phyloP scores from a whole-genome alignment of 2,797 vertebrate genomes.

The Tadarida brasiliensis region DNA sequence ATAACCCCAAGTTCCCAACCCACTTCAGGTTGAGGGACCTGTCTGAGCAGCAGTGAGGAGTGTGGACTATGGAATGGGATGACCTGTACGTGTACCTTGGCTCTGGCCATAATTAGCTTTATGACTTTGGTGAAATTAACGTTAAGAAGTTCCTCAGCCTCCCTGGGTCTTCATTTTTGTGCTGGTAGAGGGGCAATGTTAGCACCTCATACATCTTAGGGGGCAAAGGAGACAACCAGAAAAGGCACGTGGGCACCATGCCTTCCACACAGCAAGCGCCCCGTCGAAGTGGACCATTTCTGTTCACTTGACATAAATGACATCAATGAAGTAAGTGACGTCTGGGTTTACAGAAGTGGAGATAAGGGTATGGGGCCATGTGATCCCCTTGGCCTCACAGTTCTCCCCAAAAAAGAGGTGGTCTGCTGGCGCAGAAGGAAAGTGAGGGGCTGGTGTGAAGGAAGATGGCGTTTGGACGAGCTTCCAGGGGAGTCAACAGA shows the following conservation, averaged over 20 bases:
- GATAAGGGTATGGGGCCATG: neutral
- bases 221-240: neutral
- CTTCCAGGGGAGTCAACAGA: neutral
- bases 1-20: neutral
- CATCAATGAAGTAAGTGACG: neutral
- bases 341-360: neutral
- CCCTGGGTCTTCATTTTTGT: neutral
- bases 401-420: neutral
- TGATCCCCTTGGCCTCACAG: neutral
- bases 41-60: neutral
- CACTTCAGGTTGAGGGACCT: neutral
- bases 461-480: neutral
- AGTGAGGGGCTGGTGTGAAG: neutral
- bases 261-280: neutral
- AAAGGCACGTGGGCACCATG: neutral
- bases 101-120: neutral
- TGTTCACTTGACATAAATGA: neutral
- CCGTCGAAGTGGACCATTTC: neutral
- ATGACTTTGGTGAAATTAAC: conserved; percentile 19
- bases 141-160: neutral
- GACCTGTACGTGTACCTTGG: neutral
- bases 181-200: neutral
- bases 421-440: neutral
- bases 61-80: neutral
- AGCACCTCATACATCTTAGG: neutral